Evolutionary conservation across 2,888 invertebrate species (phyloP).

Genomic region (Drosophila mulleri): DNA sequence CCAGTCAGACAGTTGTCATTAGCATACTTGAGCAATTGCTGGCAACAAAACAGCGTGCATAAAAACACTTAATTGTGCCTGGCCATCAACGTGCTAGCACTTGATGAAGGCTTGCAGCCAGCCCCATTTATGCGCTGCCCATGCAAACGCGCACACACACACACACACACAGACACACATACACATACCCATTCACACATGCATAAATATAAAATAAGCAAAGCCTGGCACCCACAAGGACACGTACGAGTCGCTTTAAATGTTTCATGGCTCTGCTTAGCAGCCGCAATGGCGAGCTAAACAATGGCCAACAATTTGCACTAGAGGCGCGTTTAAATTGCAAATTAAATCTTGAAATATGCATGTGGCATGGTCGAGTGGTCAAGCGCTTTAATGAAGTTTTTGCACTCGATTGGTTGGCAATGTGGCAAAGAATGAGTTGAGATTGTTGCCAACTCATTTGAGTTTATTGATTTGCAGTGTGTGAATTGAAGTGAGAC

Average conservation of each 20-base stretch:
- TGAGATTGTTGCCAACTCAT: conserved; percentile 50
- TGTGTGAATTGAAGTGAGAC: conserved; percentile 34
- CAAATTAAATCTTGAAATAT: conserved; percentile 65
- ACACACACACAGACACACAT: conserved; percentile 8
- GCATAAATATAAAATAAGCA: background rate
- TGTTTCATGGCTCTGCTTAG: conserved; percentile 54
- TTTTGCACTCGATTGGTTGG: conserved; percentile 21
- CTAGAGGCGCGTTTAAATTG: conserved; percentile 33
- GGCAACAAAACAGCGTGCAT: conserved; percentile 68
- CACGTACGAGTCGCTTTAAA: conserved; percentile 47
- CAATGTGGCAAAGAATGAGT: conserved; percentile 31
- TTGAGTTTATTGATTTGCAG: conserved; percentile 27
- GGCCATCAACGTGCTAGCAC: conserved; percentile 68
- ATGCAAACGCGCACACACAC: background rate
- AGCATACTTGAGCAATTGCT: conserved; percentile 74
- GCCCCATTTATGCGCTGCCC: background rate
- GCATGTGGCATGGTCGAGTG: conserved; percentile 43
- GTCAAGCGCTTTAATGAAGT: conserved; percentile 39
- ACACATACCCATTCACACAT: background rate
- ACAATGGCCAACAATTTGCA: conserved; percentile 7
- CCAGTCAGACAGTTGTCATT: conserved; percentile 51
- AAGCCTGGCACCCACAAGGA: conserved; percentile 38
- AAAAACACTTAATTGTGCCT: conserved; percentile 77
- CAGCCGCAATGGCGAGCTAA: conserved; percentile 20
- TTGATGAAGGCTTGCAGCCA: conserved; percentile 52